Base-by-base conservation (phyloP, 2,888 invertebrate genomes). In the Eilema sororculum region DNA sequence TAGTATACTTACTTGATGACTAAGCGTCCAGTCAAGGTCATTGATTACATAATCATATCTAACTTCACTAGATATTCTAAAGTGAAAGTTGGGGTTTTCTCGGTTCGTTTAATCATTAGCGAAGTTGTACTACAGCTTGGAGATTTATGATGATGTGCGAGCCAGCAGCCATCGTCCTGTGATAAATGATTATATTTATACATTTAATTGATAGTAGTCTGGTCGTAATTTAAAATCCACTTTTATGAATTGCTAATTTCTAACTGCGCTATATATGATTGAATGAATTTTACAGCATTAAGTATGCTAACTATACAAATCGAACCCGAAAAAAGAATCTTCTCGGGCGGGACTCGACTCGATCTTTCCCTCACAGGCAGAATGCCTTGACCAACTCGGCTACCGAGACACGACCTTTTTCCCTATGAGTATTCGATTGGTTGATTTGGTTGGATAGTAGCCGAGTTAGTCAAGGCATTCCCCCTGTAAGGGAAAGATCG, bases 61-160 rank as follows among this genome's bases (percentile, higher is more conserved):
- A 63, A 46, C 24, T 10, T 20, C 41, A 20, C 25, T n/a, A 52
- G 52, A n/a, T 52, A 20, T 52, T 41, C 25, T n/a, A 25, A 63
- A 63, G 63, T 63, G 63, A 63, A 63, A 63, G 63, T 63, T 28
- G 52, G 20, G 20, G n/a, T 25, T 25, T 63, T 25, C 46, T 46
- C 41, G 41, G 24, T 28, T 63, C 41, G 25, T 46, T 63, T 25
- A 41, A 41, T 46, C 64, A 13, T 64, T 41, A 63, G 22, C 4
- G 4, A n/a, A 52, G 20, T 41, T 41, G 41, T 41, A 41, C 20
- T 46, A 46, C 46, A 3, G 33, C 24, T 52, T 28, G 4, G 13
- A 52, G 52, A 52, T 63, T 28, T 41, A 63, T 64, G n/a, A 46
- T 64, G 22, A 64, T 64, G 63, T 46, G 24, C 0, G 10, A 64